Percentiles rank a stretch among this genome's conserved stretches.
Conservation (phyloP, 2,113 vertebrate genomes). For the Anseranas semipalmata region DNA sequence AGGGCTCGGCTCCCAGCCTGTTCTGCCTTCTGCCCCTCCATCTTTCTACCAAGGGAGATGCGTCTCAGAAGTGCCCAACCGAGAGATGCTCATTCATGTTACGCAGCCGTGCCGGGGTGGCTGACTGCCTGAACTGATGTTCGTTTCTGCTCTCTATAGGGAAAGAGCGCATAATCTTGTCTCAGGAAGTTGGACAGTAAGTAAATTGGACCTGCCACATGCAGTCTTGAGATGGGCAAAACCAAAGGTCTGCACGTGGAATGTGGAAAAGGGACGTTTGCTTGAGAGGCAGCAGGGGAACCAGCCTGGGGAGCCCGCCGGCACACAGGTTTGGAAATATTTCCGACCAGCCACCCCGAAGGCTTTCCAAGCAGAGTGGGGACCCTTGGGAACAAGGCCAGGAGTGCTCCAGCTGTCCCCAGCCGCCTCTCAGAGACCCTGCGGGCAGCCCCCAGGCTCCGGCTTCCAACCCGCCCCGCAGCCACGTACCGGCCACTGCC, state of each 20-base stretch:
- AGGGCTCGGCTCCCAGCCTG: neutral
- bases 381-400: neutral
- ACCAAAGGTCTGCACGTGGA: neutral
- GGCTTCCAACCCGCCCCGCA: neutral
- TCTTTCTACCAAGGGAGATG: neutral
- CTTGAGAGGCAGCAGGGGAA: neutral
- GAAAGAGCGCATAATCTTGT: neutral
- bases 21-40: neutral
- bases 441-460: neutral
- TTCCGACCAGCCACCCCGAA: neutral
- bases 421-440: neutral
- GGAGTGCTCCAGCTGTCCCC: neutral
- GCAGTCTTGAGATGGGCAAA: neutral
- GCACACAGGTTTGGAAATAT: neutral
- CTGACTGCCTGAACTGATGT: neutral
- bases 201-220: neutral
- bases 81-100: neutral
- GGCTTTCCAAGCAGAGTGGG: neutral
- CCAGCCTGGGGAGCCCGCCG: neutral
- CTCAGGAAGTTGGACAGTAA: neutral
- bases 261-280: neutral
- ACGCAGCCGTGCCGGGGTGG: neutral
- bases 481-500: neutral
- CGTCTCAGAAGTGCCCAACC: neutral
- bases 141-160: neutral